Evolutionary conservation across 1,140 invertebrate species (phyloP), one percentile per base, ranked within the genome.

Genomic region (Meloidogyne hapla): DNA sequence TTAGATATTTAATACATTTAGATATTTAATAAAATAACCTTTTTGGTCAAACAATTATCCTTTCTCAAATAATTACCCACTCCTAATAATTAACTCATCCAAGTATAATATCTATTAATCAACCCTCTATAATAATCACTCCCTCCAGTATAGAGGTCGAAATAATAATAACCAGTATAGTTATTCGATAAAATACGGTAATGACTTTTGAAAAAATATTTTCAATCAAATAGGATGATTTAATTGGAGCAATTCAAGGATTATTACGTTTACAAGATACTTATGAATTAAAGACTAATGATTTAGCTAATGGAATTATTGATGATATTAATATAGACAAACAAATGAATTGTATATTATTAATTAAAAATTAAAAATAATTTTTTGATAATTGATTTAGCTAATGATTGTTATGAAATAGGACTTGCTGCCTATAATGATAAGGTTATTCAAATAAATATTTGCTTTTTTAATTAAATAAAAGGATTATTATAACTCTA

Each of bases 321-420:
- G 77, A 67, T 26, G 68, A 71, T 2, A 72, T 81, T 45, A 73
- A 74, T 42, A 77, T 79, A 18, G 85, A 80, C 56, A 81, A 81
- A 12, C 72, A 69, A 8, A 79, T 85, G 33, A 85, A 23, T 25
- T 33, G 28, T 33, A 6, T 3, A 6, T 33, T 33, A 3, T 33
- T 3, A 33, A 33, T 33, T 33, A 3, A 33, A 33, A 33, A 3
- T 33, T 33, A 3, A 3, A 33, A 33, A 33, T 33, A 33, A 33
- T 33, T 33, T 33, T 3, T 33, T 33, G 28, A 33, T 33, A 33
- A 3, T 33, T 33, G 6, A 3, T 6, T 33, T 33, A 33, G 94
- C 94, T n/a, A 91, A 92, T 74, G 96, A 98, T 87, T 98, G 95
- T 87, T 99, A 95, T 89, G 95, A 98, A 89, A 90, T 99, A 42